Conservation (phyloP, 2,888 invertebrate species). For the Lithosia quadra region DNA sequence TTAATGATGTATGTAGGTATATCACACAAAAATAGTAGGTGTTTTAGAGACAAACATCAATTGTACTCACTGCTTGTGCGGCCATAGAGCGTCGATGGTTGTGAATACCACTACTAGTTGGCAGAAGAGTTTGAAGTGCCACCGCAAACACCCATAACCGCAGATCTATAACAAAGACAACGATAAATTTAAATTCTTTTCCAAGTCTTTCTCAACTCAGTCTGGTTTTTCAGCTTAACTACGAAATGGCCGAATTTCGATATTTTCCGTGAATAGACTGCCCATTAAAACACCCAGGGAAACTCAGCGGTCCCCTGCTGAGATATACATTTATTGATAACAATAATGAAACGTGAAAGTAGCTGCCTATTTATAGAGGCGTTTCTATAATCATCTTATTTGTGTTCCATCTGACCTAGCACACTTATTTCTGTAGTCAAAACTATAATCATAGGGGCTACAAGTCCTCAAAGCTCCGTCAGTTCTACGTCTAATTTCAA, state of each 20-base stretch:
- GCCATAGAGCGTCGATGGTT: conserved; percentile 75
- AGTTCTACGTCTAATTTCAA: conserved; percentile 17
- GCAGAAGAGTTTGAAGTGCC: conserved; percentile 62
- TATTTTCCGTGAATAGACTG: no score
- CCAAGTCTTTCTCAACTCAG: not conserved
- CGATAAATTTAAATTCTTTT: not conserved
- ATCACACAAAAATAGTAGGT: not conserved
- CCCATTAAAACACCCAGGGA: no score
- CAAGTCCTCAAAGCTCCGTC: conserved; percentile 29
- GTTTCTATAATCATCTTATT: conserved; percentile 23
- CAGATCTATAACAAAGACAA: conserved; percentile 60
- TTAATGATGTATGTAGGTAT: no score
- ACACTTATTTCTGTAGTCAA: conserved; percentile 17
- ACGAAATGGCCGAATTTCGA: not conserved
- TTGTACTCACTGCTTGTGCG: conserved; percentile 65
- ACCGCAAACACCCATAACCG: conserved; percentile 70
- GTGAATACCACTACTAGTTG: conserved; percentile 56
- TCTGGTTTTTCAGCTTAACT: not conserved
- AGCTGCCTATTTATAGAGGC: conserved; percentile 7
- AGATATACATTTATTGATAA: conserved; percentile 11
- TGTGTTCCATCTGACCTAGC: conserved; percentile 24
- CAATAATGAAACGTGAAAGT: conserved; percentile 33
- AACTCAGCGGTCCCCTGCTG: not conserved
- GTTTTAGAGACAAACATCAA: not conserved
- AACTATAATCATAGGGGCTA: conserved; percentile 19